These are phyloP conservation scores for Callipepla squamata DNA, from an alignment of 2,113 vertebrate species.

Conservation along the genomic window DNA sequence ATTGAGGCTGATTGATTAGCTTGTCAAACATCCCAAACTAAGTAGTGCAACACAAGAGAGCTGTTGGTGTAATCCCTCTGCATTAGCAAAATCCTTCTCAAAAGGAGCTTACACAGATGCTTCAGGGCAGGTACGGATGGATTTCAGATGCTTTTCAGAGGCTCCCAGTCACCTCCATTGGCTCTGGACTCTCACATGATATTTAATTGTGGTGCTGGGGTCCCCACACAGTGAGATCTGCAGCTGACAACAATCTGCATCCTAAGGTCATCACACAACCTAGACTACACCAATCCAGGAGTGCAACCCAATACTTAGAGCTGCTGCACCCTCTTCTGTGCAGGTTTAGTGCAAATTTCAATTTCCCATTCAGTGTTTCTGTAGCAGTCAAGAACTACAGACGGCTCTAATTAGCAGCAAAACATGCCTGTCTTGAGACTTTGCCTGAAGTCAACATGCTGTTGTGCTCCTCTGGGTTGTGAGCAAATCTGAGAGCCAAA, in stretches of 20 bases:
- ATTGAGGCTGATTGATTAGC: slow-evolving; percentile 23
- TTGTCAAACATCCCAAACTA: slow-evolving; percentile 11
- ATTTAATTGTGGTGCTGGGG: background rate
- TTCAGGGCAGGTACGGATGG: background rate
- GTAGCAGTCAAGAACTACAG: rapidly evolving
- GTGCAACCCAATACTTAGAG: rapidly evolving
- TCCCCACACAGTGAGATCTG: background rate
- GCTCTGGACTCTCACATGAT: background rate
- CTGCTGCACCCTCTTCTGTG: background rate
- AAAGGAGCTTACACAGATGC: background rate
- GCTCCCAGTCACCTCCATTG: background rate
- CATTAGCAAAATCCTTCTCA: slow-evolving; percentile 7
- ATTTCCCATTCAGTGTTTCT: background rate
- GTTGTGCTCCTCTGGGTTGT: rapidly evolving
- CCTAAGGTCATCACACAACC: rapidly evolving
- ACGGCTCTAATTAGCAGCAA: background rate
- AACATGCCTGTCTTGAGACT: background rate
- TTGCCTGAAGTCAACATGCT: background rate
- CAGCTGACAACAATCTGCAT: rapidly evolving
- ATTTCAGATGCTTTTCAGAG: background rate
- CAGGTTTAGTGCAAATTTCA: background rate
- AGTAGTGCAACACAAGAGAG: background rate
- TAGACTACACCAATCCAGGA: rapidly evolving
- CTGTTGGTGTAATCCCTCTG: background rate
- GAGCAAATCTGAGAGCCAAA: no score